phyloP scores from a whole-genome alignment of 2,113 vertebrate species.

The Cinclus mexicanus region DNA sequence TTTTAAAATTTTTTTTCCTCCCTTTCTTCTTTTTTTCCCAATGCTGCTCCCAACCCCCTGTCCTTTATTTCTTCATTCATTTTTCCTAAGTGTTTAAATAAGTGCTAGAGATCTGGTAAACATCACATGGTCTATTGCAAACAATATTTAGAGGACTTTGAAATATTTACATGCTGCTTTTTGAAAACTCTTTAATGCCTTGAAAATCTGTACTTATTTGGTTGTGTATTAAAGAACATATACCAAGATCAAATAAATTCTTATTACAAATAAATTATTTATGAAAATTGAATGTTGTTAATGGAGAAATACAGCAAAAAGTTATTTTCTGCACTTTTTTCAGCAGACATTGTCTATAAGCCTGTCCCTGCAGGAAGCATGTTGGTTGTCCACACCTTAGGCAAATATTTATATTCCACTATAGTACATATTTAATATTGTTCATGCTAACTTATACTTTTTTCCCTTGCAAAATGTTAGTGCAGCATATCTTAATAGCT shows the following conservation, averaged over 20 bases:
- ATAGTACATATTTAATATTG: conserved; percentile 7
- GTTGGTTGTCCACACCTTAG: not conserved
- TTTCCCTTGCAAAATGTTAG: not conserved
- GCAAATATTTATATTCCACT: conserved; percentile 26
- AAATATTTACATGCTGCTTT: not conserved
- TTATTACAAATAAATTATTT: not conserved
- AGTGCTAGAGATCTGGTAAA: conserved; percentile 1
- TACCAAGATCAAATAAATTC: not conserved
- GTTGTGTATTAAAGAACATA: not conserved
- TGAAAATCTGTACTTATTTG: not conserved
- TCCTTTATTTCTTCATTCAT: not conserved
- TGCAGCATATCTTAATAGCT: not conserved
- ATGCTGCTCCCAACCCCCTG: rapidly evolving
- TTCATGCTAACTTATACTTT: not conserved
- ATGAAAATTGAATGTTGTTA: not conserved
- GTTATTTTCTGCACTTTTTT: not conserved
- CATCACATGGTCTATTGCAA: conserved; percentile 29
- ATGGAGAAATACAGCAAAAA: not conserved
- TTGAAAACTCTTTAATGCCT: not conserved
- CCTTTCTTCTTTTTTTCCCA: not conserved
- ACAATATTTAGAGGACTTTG: not conserved
- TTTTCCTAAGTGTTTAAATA: conserved; percentile 14
- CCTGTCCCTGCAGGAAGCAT: not conserved
- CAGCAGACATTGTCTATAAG: not conserved
- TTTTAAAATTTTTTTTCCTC: rapidly evolving